Evolutionary conservation across 2,797 vertebrate species (phyloP).

Genomic region (Tolypeutes matacus): DNA sequence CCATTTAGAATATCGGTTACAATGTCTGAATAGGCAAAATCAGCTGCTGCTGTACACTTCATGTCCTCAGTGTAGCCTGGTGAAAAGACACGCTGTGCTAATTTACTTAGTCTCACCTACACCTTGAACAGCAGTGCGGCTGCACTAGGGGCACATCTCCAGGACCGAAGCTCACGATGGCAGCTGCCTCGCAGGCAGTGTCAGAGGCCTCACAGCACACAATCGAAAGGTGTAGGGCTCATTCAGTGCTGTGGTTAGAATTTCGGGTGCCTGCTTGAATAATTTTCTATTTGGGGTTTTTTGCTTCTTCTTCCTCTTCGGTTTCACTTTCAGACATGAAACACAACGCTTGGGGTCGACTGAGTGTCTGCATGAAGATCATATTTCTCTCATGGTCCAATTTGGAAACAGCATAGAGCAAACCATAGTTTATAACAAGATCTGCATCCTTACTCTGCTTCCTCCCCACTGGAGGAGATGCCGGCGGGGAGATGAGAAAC

Average conservation of each 20-base stretch:
- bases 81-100: accelerated
- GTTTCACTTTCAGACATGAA: constrained; percentile 99
- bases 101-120: background rate
- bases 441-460: too few species aligned
- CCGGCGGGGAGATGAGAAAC: constrained; percentile 97
- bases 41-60: constrained; percentile 34
- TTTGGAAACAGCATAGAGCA: constrained; percentile 98
- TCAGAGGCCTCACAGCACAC: constrained; percentile 79
- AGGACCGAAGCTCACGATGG: background rate
- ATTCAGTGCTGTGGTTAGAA: constrained; percentile 89
- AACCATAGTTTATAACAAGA: constrained; percentile 97
- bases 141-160: background rate
- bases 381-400: constrained; percentile 98
- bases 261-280: constrained; percentile 97
- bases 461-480: constrained; percentile 97
- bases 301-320: too few species aligned
- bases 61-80: background rate
- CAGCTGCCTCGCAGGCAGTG: constrained; percentile 61
- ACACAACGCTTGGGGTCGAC: constrained; percentile 98
- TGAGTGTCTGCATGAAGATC: constrained; percentile 99
- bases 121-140: constrained; percentile 13
- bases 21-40: constrained; percentile 74
- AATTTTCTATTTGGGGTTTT: too few species aligned
- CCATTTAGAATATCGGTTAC: constrained; percentile 82
- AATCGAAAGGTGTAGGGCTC: constrained; percentile 87